phyloP scores from a whole-genome alignment of 2,797 vertebrate genomes.

The Sebastes jordani region DNA sequence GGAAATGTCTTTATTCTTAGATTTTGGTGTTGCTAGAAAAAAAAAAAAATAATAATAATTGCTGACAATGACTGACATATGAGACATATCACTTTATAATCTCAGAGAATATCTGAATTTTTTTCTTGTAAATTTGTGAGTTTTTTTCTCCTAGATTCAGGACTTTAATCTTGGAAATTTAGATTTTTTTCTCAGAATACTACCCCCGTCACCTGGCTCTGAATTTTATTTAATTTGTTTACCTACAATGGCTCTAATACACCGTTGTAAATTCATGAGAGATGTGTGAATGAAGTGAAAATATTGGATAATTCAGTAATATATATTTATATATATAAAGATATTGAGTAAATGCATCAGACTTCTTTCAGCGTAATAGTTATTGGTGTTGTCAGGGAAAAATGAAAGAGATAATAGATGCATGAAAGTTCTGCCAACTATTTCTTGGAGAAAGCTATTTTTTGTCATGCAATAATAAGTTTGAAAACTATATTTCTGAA shows the following conservation, averaged over 20 bases:
- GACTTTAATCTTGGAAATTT: neutral
- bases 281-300: neutral
- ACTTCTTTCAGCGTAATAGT: neutral
- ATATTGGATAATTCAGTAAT: neutral
- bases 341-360: neutral
- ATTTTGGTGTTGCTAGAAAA: neutral
- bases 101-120: no score
- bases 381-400: neutral
- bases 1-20: no score
- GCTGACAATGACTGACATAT: no score
- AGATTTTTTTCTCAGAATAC: no score
- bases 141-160: fast-evolving
- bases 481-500: neutral
- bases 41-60: neutral
- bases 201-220: fast-evolving
- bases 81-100: no score
- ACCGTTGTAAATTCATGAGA: neutral
- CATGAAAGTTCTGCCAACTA: neutral
- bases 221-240: fast-evolving
- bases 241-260: neutral
- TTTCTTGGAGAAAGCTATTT: neutral
- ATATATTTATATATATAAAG: neutral
- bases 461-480: neutral
- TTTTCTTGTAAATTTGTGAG: no score
- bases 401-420: neutral